Conservation (phyloP, 1,140 invertebrate genomes). For the Maniola jurtina region DNA sequence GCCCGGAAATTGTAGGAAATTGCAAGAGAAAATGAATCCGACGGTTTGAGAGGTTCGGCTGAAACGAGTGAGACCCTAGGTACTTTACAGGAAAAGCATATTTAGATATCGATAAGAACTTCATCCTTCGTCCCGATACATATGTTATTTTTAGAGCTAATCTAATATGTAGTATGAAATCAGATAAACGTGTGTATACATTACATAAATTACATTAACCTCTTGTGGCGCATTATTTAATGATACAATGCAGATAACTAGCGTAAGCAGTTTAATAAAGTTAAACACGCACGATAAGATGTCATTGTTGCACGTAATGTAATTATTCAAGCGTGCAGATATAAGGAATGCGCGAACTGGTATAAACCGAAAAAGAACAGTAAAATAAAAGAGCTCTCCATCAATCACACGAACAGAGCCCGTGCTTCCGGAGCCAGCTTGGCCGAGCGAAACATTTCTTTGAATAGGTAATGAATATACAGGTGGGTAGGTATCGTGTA, state of each 20-base stretch:
- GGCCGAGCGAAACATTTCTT: conserved; percentile 76
- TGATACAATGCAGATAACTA: conserved; percentile 12
- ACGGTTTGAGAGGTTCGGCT: conserved; percentile 65
- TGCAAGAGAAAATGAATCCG: conserved; percentile 77
- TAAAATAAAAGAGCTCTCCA: conserved; percentile 68
- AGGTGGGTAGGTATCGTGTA: conserved; percentile 69
- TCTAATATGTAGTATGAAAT: background rate
- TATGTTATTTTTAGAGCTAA: background rate
- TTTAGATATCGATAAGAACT: conserved; percentile 36
- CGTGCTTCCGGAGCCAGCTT: conserved; percentile 65
- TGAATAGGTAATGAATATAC: conserved; percentile 78
- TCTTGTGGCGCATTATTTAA: conserved; percentile 7
- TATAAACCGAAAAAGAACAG: conserved; percentile 58
- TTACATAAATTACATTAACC: conserved; percentile 7
- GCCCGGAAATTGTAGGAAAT: conserved; percentile 78
- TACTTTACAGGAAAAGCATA: conserved; percentile 38
- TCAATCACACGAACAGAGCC: conserved; percentile 74
- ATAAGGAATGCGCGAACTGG: conserved; percentile 42
- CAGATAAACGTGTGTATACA: background rate
- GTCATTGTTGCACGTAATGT: conserved; percentile 24
- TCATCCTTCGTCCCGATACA: background rate
- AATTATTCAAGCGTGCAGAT: conserved; percentile 35
- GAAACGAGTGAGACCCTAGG: conserved; percentile 42
- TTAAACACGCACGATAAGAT: conserved; percentile 12
- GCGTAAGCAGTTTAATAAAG: conserved; percentile 12